Percentiles rank a stretch among this genome's conserved stretches.
Conservation (phyloP, 2,113 vertebrate genomes). For the Monarcha castaneiventris region DNA sequence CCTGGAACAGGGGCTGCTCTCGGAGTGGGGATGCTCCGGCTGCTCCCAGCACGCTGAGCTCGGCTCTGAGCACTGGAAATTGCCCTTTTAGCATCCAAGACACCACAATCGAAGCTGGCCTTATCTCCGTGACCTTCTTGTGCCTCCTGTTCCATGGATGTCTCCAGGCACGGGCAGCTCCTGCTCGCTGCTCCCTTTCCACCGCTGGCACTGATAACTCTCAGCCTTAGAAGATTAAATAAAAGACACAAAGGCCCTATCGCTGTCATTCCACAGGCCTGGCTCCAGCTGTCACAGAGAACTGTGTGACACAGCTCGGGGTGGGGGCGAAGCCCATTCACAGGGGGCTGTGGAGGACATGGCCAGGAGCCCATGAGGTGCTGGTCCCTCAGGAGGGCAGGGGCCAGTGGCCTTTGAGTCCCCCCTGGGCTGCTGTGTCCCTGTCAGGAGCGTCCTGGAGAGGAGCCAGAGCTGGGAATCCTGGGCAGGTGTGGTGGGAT, state of each 20-base stretch:
- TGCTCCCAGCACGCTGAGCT: rapidly evolving
- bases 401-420: not conserved
- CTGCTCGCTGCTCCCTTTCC: not conserved
- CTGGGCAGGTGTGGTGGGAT: not conserved
- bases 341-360: rapidly evolving
- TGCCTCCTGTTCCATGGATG: not conserved
- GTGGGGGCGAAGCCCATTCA: not conserved
- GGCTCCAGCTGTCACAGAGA: not conserved
- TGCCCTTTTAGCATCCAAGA: not conserved
- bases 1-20: not conserved
- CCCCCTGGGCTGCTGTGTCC: not conserved
- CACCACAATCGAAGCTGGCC: not conserved
- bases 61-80: not conserved
- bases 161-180: not conserved
- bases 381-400: not conserved
- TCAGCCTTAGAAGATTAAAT: not conserved
- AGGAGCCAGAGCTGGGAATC: not conserved
- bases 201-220: not conserved
- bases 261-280: not conserved
- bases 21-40: not conserved
- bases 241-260: not conserved
- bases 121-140: not conserved
- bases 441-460: not conserved
- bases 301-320: rapidly evolving
- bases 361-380: not conserved